phyloP scores from a whole-genome alignment of 2,113 vertebrate genomes.

The Genyomyrus donnyi region DNA sequence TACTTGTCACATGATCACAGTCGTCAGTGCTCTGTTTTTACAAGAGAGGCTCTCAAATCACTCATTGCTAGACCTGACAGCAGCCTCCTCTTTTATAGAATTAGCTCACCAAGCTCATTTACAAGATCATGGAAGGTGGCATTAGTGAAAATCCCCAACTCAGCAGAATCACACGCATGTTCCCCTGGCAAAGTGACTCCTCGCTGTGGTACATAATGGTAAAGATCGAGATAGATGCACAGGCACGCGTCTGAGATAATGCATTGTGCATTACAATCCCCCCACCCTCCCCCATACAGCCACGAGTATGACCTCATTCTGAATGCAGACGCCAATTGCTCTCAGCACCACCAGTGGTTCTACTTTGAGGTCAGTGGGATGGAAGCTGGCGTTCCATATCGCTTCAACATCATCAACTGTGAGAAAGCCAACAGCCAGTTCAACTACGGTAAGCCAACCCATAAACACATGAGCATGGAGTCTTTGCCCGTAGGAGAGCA shows the following conservation, averaged over 20 bases:
- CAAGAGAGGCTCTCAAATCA: background rate
- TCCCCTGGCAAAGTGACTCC: background rate
- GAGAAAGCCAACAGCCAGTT: constrained; percentile 94
- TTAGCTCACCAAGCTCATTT: background rate
- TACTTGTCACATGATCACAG: background rate
- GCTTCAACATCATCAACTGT: constrained; percentile 91
- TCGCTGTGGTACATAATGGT: background rate
- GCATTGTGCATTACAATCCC: background rate
- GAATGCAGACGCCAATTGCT: constrained; percentile 74
- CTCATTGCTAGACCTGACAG: background rate
- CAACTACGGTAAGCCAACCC: constrained; percentile 78
- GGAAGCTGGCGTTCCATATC: constrained; percentile 61
- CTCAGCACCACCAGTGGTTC: constrained; percentile 83
- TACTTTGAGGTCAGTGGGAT: constrained; percentile 81
- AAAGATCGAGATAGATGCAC: background rate
- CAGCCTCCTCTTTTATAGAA: background rate
- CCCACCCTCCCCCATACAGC: constrained; percentile 45
- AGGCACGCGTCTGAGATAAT: background rate
- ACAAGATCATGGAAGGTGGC: background rate
- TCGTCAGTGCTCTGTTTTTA: background rate
- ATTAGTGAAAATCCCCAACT: background rate
- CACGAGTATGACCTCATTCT: constrained; percentile 84
- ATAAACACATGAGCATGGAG: background rate
- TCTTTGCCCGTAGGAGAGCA: background rate
- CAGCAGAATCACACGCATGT: background rate